Conservation (phyloP, 2,888 invertebrate genomes). For the Chymomyza fuscimana region DNA sequence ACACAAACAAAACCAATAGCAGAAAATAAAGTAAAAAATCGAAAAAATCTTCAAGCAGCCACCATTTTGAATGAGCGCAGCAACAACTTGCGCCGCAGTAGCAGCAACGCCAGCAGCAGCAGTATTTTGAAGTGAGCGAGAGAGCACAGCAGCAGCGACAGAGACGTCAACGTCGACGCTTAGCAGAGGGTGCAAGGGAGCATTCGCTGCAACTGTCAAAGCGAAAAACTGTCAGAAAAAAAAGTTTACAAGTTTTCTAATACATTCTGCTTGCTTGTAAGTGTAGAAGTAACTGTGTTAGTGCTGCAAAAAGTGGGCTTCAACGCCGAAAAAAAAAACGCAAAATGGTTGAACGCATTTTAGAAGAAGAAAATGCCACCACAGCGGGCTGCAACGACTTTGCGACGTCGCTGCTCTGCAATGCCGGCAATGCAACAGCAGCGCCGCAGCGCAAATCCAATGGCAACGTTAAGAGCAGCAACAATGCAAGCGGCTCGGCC, state of each 20-base stretch:
- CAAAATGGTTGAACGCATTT: conserved; percentile 85
- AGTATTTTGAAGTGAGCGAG: conserved; percentile 53
- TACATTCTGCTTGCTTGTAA: conserved; percentile 22
- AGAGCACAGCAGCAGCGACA: conserved; percentile 38
- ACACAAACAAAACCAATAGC: conserved; percentile 32
- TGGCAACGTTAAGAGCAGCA: conserved; percentile 32
- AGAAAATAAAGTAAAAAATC: conserved; percentile 21
- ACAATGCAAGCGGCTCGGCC: conserved; percentile 57
- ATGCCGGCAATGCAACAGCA: conserved; percentile 25
- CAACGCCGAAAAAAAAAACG: too few species aligned
- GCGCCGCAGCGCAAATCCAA: conserved; percentile 20
- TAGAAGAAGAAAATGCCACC: conserved; percentile 81
- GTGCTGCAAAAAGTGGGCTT: conserved; percentile 25
- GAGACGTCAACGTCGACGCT: conserved; percentile 51
- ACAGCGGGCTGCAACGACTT: conserved; percentile 40
- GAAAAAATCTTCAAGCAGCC: conserved; percentile 55
- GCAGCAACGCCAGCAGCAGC: conserved; percentile 18
- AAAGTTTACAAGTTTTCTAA: conserved; percentile 13
- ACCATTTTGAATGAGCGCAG: conserved; percentile 72
- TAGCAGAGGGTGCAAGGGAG: conserved; percentile 24
- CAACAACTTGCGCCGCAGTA: conserved; percentile 37
- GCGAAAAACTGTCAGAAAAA: conserved; percentile 43
- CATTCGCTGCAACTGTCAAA: conserved; percentile 54
- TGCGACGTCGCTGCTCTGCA: conserved; percentile 38
- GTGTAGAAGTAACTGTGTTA: conserved; percentile 31